A percentile compares a stretch with the other conserved stretches of the same genome.
These are phyloP conservation scores for Orthosia incerta DNA, from an alignment of 2,888 invertebrate genomes.

Conservation along the genomic window DNA sequence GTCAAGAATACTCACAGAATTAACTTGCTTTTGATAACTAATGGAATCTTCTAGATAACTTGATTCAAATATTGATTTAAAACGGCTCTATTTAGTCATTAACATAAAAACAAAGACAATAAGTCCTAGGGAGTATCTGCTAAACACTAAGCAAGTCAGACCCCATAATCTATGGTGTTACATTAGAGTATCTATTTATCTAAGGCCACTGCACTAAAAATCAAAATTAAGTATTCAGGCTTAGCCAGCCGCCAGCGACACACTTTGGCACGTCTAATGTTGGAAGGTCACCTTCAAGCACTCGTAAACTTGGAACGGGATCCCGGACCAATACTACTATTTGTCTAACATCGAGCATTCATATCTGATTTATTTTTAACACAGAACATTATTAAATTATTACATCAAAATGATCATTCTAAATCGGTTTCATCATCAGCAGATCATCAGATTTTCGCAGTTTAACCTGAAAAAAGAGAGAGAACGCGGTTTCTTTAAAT, in stretches of 20 bases:
- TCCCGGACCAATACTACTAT: not conserved
- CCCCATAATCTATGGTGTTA: not conserved
- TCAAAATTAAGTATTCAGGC: not conserved
- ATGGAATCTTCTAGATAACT: too few relatives aligned
- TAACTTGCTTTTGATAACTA: too few relatives aligned
- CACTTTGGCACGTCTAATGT: constrained; percentile 7
- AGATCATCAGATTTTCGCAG: constrained; percentile 13
- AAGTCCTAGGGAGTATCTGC: too few relatives aligned
- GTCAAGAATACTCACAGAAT: too few relatives aligned
- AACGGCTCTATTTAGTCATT: too few relatives aligned
- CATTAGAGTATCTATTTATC: not conserved
- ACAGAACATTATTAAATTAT: not conserved
- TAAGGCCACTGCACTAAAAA: not conserved
- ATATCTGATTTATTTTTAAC: not conserved
- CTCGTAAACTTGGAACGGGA: not conserved
- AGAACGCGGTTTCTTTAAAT: too few relatives aligned
- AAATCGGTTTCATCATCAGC: constrained; percentile 33
- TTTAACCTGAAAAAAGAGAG: not conserved
- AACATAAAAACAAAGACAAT: too few relatives aligned
- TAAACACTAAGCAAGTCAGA: too few relatives aligned
- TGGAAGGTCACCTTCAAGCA: not conserved
- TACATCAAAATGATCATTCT: not conserved
- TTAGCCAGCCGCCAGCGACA: not conserved
- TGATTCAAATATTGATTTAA: too few relatives aligned
- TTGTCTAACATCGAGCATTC: not conserved